phyloP scores from a whole-genome alignment of 2,797 vertebrate species.

The Lagodon rhomboides region DNA sequence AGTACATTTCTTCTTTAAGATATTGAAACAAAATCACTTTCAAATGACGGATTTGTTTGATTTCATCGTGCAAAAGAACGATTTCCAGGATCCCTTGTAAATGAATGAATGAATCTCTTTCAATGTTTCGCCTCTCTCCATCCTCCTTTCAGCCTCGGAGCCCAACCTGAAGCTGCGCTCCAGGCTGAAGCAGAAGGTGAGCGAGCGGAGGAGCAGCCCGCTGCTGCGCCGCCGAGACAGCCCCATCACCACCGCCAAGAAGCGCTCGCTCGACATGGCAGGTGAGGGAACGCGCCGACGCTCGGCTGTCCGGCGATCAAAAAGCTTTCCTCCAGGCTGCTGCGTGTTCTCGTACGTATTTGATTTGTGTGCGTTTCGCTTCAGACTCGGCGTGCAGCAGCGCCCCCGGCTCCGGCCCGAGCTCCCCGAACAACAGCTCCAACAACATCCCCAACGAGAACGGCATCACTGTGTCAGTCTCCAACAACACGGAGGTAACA shows the following conservation, averaged over 20 bases:
- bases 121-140: background rate
- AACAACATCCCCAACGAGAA: conserved; percentile 94
- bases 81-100: background rate
- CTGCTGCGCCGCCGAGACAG: conserved; percentile 93
- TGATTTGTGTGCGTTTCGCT: conserved; percentile 45
- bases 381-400: conserved; percentile 96
- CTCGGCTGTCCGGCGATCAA: background rate
- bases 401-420: conserved; percentile 95
- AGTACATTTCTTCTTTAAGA: background rate
- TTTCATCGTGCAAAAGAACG: too few species aligned
- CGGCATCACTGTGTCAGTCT: conserved; percentile 86
- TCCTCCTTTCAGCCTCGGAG: conserved; percentile 89
- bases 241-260: conserved; percentile 91
- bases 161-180: conserved; percentile 97
- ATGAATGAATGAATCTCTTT: background rate
- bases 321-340: background rate
- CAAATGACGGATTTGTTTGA: background rate
- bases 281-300: conserved; percentile 74
- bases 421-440: conserved; percentile 97
- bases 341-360: background rate
- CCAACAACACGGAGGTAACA: conserved; percentile 89
- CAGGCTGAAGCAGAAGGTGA: conserved; percentile 97
- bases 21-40: background rate
- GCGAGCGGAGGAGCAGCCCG: conserved; percentile 95
- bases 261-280: conserved; percentile 93